These are phyloP conservation scores for Prorops nasuta DNA, from an alignment of 1,140 invertebrate species.

Conservation along the genomic window DNA sequence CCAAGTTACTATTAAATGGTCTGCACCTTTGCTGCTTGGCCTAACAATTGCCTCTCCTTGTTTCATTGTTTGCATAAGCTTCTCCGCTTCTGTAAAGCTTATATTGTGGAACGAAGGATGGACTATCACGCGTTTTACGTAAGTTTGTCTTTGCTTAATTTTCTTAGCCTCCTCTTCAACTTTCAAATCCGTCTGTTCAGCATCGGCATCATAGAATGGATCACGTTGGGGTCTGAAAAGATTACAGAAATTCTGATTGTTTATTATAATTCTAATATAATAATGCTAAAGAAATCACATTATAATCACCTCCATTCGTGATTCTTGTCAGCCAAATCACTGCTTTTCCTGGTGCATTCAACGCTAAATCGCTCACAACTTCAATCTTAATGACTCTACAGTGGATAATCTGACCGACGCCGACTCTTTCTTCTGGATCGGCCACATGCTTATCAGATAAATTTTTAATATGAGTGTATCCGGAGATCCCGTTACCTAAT, in stretches of 20 bases:
- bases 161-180: conserved; percentile 81
- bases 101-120: conserved; percentile 98
- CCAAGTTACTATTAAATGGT: conserved; percentile 98
- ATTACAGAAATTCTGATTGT: conserved; percentile 94
- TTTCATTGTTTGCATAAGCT: conserved; percentile 86
- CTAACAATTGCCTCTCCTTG: conserved; percentile 95
- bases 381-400: conserved; percentile 95
- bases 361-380: conserved; percentile 90
- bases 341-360: conserved; percentile 90
- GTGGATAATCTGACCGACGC: conserved; percentile 84
- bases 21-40: conserved; percentile 93
- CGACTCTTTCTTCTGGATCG: conserved; percentile 90
- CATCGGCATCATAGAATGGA: conserved; percentile 87
- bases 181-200: conserved; percentile 77
- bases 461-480: conserved; percentile 94
- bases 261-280: too few relatives aligned
- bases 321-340: conserved; percentile 89
- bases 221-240: conserved; percentile 84
- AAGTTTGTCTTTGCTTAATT: conserved; percentile 74
- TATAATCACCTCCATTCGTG: conserved; percentile 89
- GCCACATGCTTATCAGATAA: conserved; percentile 91
- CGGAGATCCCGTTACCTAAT: conserved; percentile 91
- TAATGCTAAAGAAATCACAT: too few relatives aligned
- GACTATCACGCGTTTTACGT: conserved; percentile 94
- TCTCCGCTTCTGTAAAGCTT: conserved; percentile 88